These are phyloP conservation scores for Lissonota sp. DNA, from an alignment of 2,888 invertebrate genomes.

Conservation along the genomic window DNA sequence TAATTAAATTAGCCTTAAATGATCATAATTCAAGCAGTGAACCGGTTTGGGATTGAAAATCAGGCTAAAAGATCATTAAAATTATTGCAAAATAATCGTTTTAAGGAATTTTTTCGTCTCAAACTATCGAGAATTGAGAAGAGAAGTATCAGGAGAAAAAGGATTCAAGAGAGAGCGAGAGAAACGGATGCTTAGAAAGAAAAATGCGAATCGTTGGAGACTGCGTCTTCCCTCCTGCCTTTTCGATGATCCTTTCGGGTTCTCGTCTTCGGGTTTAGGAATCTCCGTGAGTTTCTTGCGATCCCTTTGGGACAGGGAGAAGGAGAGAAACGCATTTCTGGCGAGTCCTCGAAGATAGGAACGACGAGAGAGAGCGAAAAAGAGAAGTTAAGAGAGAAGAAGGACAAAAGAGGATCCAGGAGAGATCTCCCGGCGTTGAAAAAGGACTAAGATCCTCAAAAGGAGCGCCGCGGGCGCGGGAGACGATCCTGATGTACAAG, in stretches of 20 bases:
- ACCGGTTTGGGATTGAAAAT: too few relatives aligned
- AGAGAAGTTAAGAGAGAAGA: background rate
- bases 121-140: too few relatives aligned
- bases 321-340: conserved; percentile 37
- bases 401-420: background rate
- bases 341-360: conserved; percentile 21
- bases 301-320: conserved; percentile 5
- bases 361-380: background rate
- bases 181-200: conserved; percentile 33
- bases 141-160: background rate
- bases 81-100: too few relatives aligned
- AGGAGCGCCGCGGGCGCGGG: conserved; percentile 65
- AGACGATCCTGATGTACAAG: too few relatives aligned
- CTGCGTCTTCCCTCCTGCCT: conserved; percentile 3
- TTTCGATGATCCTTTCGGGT: conserved; percentile 31
- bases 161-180: conserved; percentile 1
- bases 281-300: conserved; percentile 55
- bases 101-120: too few relatives aligned
- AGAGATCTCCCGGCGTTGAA: background rate
- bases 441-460: conserved; percentile 63
- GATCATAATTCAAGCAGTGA: too few relatives aligned
- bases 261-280: conserved; percentile 39
- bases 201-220: background rate
- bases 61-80: too few relatives aligned
- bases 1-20: too few relatives aligned